A percentile compares a stretch with the other conserved stretches of the same genome.
These are phyloP conservation scores for Oxytorus armatus DNA, from an alignment of 2,888 invertebrate genomes.

Conservation along the genomic window DNA sequence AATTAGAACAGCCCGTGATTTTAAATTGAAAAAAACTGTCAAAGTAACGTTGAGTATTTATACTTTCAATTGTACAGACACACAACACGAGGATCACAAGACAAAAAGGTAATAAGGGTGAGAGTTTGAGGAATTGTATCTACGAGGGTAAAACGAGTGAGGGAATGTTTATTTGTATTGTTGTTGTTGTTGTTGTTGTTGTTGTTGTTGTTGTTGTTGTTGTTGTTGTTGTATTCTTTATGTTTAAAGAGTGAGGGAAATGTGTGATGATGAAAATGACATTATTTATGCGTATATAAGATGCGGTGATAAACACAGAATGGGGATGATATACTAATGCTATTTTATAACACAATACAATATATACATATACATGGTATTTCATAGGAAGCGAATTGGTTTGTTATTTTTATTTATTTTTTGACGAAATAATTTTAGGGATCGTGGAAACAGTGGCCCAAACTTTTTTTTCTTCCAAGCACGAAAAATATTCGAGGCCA, in stretches of 20 bases:
- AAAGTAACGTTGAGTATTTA: conserved; percentile 84
- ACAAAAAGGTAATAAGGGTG: conserved; percentile 74
- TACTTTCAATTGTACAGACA: conserved; percentile 84
- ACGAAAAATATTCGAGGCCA: too few species aligned
- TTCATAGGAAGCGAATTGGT: background rate
- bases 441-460: too few species aligned
- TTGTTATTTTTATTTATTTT: too few species aligned
- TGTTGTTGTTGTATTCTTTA: background rate
- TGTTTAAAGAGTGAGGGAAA: conserved; percentile 16
- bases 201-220: background rate
- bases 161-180: conserved; percentile 9
- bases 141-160: conserved; percentile 36
- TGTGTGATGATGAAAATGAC: conserved; percentile 57
- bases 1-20: conserved; percentile 68
- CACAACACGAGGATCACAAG: conserved; percentile 83
- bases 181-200: background rate
- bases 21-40: conserved; percentile 70
- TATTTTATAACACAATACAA: conserved; percentile 18
- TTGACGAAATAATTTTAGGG: too few species aligned
- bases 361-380: background rate
- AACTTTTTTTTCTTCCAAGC: too few species aligned
- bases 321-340: conserved; percentile 39
- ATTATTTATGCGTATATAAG: conserved; percentile 31
- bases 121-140: conserved; percentile 67
- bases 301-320: conserved; percentile 57